Evolutionary conservation across 2,797 vertebrate species (phyloP).

Genomic region (Sorex maritimensis): DNA sequence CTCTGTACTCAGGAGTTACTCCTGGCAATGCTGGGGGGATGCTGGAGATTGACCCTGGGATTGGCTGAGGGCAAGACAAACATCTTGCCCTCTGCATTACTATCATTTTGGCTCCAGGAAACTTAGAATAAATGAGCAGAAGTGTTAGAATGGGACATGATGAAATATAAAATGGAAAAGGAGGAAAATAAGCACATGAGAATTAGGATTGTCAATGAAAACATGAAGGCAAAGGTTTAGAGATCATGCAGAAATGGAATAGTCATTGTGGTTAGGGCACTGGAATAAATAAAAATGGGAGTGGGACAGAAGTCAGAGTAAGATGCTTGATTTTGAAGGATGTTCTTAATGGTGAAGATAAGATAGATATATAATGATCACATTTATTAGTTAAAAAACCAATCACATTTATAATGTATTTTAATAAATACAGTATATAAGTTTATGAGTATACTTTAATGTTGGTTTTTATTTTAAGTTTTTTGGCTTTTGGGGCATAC

Average conservation of each 20-base stretch:
- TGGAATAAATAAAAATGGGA: constrained; percentile 1
- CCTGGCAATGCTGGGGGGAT: too few relatives aligned
- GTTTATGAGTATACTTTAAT: constrained; percentile 53
- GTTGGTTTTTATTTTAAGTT: neutral
- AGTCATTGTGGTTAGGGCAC: neutral
- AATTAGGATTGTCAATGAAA: neutral
- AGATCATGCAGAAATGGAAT: constrained; percentile 8
- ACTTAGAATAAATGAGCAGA: neutral
- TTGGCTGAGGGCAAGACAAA: too few relatives aligned
- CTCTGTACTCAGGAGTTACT: too few relatives aligned
- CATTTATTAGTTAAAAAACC: constrained; percentile 9
- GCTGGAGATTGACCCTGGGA: too few relatives aligned
- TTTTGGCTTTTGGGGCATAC: too few relatives aligned
- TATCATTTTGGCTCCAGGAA: neutral
- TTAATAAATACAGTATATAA: constrained; percentile 1
- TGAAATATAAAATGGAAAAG: constrained; percentile 10
- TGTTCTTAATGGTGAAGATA: constrained; percentile 27
- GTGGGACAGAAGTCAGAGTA: neutral
- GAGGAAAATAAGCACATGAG: constrained; percentile 1
- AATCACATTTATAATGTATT: neutral
- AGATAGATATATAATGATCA: constrained; percentile 1
- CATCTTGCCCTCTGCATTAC: too few relatives aligned
- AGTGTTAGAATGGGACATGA: neutral
- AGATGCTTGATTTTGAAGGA: constrained; percentile 15
- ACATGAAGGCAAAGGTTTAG: constrained; percentile 16